Evolutionary conservation across 1,140 invertebrate genomes (phyloP).

Genomic region (Neotoxoptera formosana): DNA sequence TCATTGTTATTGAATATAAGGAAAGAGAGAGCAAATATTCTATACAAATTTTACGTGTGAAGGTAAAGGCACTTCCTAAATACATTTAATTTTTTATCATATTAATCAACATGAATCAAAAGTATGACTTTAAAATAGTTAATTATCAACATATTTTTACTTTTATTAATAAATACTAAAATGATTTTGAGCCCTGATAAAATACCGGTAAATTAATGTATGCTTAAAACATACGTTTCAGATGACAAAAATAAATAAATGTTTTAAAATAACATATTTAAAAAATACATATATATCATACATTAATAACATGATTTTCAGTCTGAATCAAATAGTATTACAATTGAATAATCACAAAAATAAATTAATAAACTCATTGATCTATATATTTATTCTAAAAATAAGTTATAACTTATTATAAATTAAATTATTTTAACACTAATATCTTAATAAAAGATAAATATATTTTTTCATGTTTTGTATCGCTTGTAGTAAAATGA

Average conservation of each 20-base stretch:
- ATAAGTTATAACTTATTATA: background rate
- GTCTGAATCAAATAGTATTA: conserved; percentile 30
- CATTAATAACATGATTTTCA: conserved; percentile 5
- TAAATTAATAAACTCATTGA: conserved; percentile 19
- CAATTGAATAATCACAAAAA: background rate
- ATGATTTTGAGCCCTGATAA: background rate
- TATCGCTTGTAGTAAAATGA: background rate
- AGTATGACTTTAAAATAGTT: background rate
- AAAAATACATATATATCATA: background rate
- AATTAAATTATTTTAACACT: background rate
- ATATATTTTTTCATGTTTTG: background rate
- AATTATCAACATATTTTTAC: background rate
- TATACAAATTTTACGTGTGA: background rate
- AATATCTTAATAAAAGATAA: background rate
- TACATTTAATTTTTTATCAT: background rate
- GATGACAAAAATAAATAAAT: background rate
- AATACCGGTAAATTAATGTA: background rate
- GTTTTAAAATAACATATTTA: background rate
- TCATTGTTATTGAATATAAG: background rate
- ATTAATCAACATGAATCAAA: background rate
- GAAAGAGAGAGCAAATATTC: background rate
- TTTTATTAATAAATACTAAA: background rate
- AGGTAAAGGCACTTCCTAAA: background rate
- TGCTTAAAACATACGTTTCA: background rate
- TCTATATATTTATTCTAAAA: conserved; percentile 5